Percentiles rank a stretch among this genome's conserved stretches.
Evolutionary conservation across 2,888 invertebrate species (phyloP).

Genomic region (Watsonalla cultraria): DNA sequence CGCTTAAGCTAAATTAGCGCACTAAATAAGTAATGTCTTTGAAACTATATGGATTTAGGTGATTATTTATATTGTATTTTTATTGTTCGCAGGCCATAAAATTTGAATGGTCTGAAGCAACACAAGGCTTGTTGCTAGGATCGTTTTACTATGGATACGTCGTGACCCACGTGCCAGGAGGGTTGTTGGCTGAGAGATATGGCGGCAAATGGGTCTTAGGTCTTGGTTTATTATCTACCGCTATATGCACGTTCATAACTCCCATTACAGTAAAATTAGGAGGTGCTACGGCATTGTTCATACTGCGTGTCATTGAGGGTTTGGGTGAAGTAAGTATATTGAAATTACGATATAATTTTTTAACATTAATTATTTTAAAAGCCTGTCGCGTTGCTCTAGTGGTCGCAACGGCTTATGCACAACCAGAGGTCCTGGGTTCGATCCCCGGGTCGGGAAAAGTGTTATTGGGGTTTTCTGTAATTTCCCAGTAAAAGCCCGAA

Average conservation of each 20-base stretch:
- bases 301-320: conserved; percentile 74
- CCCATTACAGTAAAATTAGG: conserved; percentile 82
- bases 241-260: conserved; percentile 88
- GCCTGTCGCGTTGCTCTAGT: no score
- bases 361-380: no score
- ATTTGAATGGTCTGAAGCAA: conserved; percentile 84
- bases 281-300: conserved; percentile 75
- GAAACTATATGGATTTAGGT: no score
- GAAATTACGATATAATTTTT: neutral
- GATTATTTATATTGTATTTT: neutral
- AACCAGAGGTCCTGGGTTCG: no score
- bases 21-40: neutral
- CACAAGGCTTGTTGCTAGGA: conserved; percentile 87
- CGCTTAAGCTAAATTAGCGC: no score
- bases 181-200: conserved; percentile 86
- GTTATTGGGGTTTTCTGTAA: no score
- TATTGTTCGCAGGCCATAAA: conserved; percentile 27
- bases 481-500: no score
- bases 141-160: conserved; percentile 93
- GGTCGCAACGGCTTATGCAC: no score
- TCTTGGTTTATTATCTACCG: conserved; percentile 88
- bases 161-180: conserved; percentile 90
- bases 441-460: no score
- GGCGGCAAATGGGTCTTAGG: conserved; percentile 93
- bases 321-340: conserved; percentile 81